phyloP scores from a whole-genome alignment of 1,140 invertebrate species.

The Ericerus pela region DNA sequence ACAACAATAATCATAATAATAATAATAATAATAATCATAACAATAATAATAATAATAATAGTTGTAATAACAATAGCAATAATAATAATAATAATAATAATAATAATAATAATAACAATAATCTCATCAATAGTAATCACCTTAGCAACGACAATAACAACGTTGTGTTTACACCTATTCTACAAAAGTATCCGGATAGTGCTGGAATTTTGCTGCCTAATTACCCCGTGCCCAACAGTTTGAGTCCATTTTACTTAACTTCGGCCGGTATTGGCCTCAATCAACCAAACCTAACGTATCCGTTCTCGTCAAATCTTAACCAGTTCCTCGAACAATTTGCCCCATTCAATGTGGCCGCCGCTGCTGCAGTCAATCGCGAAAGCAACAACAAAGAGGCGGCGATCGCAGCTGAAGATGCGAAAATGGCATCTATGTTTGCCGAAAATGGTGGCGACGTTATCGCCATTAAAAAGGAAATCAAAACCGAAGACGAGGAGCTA shows the following conservation, averaged over 20 bases:
- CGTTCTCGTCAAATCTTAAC: conserved; percentile 41
- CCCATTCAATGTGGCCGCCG: conserved; percentile 31
- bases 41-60: conserved; percentile 29
- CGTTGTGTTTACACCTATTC: conserved; percentile 35
- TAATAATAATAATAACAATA: conserved; percentile 37
- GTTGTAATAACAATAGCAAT: conserved; percentile 32
- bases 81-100: too few species aligned
- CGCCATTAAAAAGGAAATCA: background rate
- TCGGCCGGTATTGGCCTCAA: conserved; percentile 17
- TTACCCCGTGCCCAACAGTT: conserved; percentile 20
- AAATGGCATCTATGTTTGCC: conserved; percentile 13
- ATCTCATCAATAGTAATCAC: conserved; percentile 28
- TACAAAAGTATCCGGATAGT: conserved; percentile 51
- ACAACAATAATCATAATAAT: background rate
- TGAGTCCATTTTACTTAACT: background rate
- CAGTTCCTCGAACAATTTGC: conserved; percentile 47
- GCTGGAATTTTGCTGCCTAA: conserved; percentile 41
- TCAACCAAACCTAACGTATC: conserved; percentile 41
- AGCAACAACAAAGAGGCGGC: conserved; percentile 19
- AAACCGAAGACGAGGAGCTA: conserved; percentile 22
- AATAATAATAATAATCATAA: conserved; percentile 16
- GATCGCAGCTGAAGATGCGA: conserved; percentile 11
- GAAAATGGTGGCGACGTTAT: conserved; percentile 5
- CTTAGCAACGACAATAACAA: background rate
- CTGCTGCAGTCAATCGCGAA: too few species aligned